These are phyloP conservation scores for Drosophila pseudotakahashii DNA, from an alignment of 2,888 invertebrate genomes.

Conservation along the genomic window DNA sequence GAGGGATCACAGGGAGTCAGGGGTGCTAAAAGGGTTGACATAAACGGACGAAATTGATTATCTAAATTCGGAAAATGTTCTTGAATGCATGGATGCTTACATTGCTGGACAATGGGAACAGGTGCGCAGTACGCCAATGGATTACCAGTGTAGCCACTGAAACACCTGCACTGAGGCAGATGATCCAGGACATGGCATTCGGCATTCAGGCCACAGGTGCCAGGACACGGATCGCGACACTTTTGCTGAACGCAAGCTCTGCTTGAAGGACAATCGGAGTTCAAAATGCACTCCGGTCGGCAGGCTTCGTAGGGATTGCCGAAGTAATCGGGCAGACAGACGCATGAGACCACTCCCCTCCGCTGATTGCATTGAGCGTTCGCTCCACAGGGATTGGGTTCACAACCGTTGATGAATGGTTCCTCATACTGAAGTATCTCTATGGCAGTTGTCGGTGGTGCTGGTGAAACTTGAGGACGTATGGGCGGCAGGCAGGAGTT, in stretches of 20 bases:
- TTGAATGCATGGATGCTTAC: slow-evolving; percentile 84
- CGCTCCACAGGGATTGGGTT: slow-evolving; percentile 90
- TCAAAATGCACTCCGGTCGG: slow-evolving; percentile 91
- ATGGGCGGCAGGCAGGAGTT: slow-evolving; percentile 85
- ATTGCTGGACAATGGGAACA: slow-evolving; percentile 81
- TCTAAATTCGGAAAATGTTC: neutral
- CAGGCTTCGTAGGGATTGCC: slow-evolving; percentile 89
- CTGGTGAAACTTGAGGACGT: slow-evolving; percentile 29
- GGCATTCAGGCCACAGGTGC: slow-evolving; percentile 90
- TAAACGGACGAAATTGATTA: neutral
- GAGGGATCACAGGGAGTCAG: slow-evolving; percentile 87
- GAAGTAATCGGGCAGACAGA: slow-evolving; percentile 88
- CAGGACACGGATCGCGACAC: slow-evolving; percentile 92
- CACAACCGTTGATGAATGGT: slow-evolving; percentile 85
- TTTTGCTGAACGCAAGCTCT: slow-evolving; percentile 90
- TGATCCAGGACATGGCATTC: slow-evolving; percentile 91
- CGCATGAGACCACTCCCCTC: slow-evolving; percentile 89
- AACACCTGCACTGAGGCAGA: slow-evolving; percentile 90
- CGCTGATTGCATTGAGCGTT: slow-evolving; percentile 88
- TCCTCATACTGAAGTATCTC: slow-evolving; percentile 67
- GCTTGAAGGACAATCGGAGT: slow-evolving; percentile 90
- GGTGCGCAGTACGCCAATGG: slow-evolving; percentile 88
- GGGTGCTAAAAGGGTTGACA: slow-evolving; percentile 44
- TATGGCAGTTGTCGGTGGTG: slow-evolving; percentile 45
- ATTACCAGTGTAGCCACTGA: slow-evolving; percentile 88